Evolutionary conservation across 2,797 vertebrate species (phyloP), one percentile per base, ranked within the genome.

Genomic region (Pristis pectinata): DNA sequence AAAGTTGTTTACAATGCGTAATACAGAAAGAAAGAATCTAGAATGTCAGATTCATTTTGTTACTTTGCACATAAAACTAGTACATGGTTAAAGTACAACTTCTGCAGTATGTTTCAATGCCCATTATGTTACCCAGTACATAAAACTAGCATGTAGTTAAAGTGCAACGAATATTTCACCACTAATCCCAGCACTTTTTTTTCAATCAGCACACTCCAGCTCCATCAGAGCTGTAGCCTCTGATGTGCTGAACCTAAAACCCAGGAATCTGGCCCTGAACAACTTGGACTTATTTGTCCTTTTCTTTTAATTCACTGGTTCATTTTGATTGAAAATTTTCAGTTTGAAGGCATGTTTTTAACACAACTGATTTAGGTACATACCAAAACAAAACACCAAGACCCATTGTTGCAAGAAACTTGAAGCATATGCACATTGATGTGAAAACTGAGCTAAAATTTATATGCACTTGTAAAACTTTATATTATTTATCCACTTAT

Each of bases 111-210:
- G 15, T 59, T 64, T 64, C n/a, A 89, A 22, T n/a, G 30, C 85
- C 30, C 30, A 87, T 61, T 89, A 37, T 56, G 79, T 82, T 85
- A 85, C 9, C 44, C 27, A 85, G 82, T 85, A 30, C 44, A 85
- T 27, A 56, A 85, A 64, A 61, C 85, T n/a, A n/a, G 56, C 56
- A 64, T 30, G 10, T 89, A 61, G 85, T 89, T 89, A n/a, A 89
- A 89, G 85, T 61, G 19, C 85, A 61, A 89, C 34, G n/a, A 89
- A 89, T 89, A 89, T 61, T 89, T 61, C 56, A 61, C 85, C 85
- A 89, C 85, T 30, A 61, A 56, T 89, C 44, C 89, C 56, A 64
- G 59, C 30, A 89, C 53, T 15, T 61, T 89, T 56, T 89, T 89
- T 67, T 15, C 85, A 13, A 61, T 59, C 59, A 61, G 56, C 85